Evolutionary conservation across 1,140 invertebrate genomes (phyloP).

Genomic region (Magallana ariakensis): DNA sequence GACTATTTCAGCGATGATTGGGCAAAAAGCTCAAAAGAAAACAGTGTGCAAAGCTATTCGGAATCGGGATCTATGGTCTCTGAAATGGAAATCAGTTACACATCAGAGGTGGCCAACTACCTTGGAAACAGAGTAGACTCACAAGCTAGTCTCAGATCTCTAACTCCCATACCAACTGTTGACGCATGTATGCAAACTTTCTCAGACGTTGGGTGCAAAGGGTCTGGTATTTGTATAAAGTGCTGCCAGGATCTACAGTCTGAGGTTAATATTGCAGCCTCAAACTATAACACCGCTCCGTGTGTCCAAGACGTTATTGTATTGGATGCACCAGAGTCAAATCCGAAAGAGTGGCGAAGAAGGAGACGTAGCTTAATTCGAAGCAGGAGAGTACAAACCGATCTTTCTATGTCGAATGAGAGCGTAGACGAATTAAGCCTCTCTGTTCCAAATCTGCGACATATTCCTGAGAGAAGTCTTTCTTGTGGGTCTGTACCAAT

Average conservation of each 20-base stretch:
- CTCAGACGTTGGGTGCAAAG: slow-evolving; percentile 41
- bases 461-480: slow-evolving; percentile 54
- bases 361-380: slow-evolving; percentile 65
- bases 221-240: slow-evolving; percentile 61
- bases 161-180: not conserved
- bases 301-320: slow-evolving; percentile 64
- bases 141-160: not conserved
- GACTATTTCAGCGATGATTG: slow-evolving; percentile 18
- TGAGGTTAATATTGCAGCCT: slow-evolving; percentile 46
- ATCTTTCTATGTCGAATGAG: slow-evolving; percentile 62
- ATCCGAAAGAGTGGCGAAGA: slow-evolving; percentile 53
- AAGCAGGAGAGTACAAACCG: slow-evolving; percentile 72
- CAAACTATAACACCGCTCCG: slow-evolving; percentile 57
- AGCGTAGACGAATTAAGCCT: slow-evolving; percentile 52
- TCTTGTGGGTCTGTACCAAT: slow-evolving; percentile 49
- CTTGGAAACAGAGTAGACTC: not conserved
- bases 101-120: not conserved
- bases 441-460: slow-evolving; percentile 51
- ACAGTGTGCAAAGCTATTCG: not conserved
- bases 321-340: slow-evolving; percentile 53
- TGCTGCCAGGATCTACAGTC: slow-evolving; percentile 63
- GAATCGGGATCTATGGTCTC: not conserved
- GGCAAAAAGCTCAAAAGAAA: not conserved
- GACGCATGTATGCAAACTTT: slow-evolving; percentile 49
- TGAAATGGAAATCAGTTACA: slow-evolving; percentile 12